These are phyloP conservation scores for Mesocricetus auratus DNA, from an alignment of 2,113 vertebrate species.

Conservation along the genomic window DNA sequence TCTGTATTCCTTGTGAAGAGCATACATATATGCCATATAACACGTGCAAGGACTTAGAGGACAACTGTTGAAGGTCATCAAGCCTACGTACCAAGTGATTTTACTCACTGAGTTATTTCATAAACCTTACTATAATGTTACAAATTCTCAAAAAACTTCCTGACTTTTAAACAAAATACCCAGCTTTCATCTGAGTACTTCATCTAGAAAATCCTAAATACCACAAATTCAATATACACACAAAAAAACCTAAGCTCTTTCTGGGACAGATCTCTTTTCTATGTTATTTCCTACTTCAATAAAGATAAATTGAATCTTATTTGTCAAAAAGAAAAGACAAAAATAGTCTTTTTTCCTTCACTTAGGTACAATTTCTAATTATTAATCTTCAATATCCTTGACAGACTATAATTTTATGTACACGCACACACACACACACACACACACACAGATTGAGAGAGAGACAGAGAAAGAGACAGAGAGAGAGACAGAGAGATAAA, in stretches of 20 bases:
- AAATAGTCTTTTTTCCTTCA: not conserved
- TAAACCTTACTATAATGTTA: not conserved
- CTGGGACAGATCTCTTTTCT: not conserved
- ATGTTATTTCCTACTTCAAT: not conserved
- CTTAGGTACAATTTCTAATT: not conserved
- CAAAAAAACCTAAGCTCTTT: not conserved
- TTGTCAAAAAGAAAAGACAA: not conserved
- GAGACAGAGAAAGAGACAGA: no score
- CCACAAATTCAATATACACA: not conserved
- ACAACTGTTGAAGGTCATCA: not conserved
- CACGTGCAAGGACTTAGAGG: not conserved
- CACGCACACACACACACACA: no score
- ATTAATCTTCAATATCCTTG: not conserved
- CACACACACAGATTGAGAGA: not conserved
- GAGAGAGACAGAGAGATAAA: no score
- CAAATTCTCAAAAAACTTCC: slow-evolving; percentile 6
- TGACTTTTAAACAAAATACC: slow-evolving; percentile 33
- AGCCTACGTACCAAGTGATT: not conserved
- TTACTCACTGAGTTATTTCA: not conserved
- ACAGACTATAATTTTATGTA: not conserved
- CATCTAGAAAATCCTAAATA: not conserved
- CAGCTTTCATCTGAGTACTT: not conserved
- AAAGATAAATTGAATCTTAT: not conserved
- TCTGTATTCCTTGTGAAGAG: not conserved
- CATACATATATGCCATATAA: not conserved